A percentile compares a stretch with the other conserved stretches of the same genome.
These are phyloP conservation scores for Pimpla rufipes DNA, from an alignment of 2,888 invertebrate species.

Conservation along the genomic window DNA sequence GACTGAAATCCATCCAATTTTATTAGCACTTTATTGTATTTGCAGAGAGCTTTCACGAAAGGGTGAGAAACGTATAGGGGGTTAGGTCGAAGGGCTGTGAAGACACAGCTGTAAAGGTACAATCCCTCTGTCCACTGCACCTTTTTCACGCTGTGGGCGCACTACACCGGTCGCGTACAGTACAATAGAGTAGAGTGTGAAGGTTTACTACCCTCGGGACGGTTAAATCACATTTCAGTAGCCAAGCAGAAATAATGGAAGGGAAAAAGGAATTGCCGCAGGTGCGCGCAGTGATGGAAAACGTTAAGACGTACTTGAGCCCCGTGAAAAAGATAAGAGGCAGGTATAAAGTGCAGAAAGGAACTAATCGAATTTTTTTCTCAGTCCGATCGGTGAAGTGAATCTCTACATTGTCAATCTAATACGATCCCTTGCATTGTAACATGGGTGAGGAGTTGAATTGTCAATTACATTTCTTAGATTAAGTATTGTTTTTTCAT, in stretches of 20 bases:
- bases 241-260: slow-evolving; percentile 65
- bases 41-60: not conserved
- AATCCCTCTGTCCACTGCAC: slow-evolving; percentile 24
- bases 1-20: slow-evolving; percentile 2
- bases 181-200: slow-evolving; percentile 18
- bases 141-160: slow-evolving; percentile 20
- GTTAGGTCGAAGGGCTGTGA: slow-evolving; percentile 1
- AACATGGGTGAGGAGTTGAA: no score
- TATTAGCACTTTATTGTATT: slow-evolving; percentile 20
- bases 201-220: slow-evolving; percentile 63
- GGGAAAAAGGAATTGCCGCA: slow-evolving; percentile 40
- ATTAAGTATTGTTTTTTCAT: no score
- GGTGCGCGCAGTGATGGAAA: slow-evolving; percentile 9
- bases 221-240: slow-evolving; percentile 71
- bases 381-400: not conserved
- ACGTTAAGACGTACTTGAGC: slow-evolving; percentile 28
- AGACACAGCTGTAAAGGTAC: slow-evolving; percentile 22
- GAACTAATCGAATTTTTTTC: slow-evolving; percentile 43
- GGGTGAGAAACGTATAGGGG: not conserved
- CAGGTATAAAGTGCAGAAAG: slow-evolving; percentile 29
- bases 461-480: no score
- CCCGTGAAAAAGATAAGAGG: slow-evolving; percentile 45
- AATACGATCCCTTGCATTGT: no score
- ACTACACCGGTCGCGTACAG: slow-evolving; percentile 10
- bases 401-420: not conserved